These are phyloP conservation scores for crab-eating macaque (Macaca fascicularis) DNA, from an alignment of 2,113 vertebrate genomes.

Conservation along the genomic window DNA sequence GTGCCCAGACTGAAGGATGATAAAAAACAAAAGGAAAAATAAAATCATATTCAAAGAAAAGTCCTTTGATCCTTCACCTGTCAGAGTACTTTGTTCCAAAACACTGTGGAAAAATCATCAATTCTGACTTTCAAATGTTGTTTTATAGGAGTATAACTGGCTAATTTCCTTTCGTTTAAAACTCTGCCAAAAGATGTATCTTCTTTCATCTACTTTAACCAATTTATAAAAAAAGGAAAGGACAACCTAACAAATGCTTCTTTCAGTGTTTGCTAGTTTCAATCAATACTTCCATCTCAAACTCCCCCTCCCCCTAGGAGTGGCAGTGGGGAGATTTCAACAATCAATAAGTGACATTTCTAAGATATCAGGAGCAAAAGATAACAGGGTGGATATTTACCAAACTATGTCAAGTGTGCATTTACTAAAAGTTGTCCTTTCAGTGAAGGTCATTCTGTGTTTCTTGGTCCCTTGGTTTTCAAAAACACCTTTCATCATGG, in stretches of 20 bases:
- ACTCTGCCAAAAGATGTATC: not conserved
- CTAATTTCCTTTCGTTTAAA: constrained; percentile 30
- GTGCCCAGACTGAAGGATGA: not conserved
- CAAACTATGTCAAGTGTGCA: not conserved
- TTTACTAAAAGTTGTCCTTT: not conserved
- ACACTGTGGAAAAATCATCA: constrained; percentile 4
- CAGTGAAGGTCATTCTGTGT: not conserved
- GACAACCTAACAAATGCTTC: not conserved
- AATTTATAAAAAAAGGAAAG: not conserved
- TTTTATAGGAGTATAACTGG: constrained; percentile 25
- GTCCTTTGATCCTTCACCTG: not conserved
- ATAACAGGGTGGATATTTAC: not conserved
- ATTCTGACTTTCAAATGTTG: not conserved
- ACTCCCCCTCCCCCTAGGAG: not conserved
- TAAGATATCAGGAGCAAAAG: not conserved
- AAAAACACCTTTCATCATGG: not conserved
- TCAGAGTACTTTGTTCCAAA: constrained; percentile 25
- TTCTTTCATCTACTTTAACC: constrained; percentile 24
- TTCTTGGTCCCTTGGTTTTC: not conserved
- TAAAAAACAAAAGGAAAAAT: not conserved
- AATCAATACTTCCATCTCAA: constrained; percentile 20
- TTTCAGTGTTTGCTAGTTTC: not conserved
- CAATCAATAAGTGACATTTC: constrained; percentile 49
- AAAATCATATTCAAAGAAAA: constrained; percentile 2
- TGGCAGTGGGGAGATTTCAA: not conserved